Evolutionary conservation across 2,888 invertebrate species (phyloP), one percentile per base, ranked within the genome.

Genomic region (Tenthredo distinguenda): DNA sequence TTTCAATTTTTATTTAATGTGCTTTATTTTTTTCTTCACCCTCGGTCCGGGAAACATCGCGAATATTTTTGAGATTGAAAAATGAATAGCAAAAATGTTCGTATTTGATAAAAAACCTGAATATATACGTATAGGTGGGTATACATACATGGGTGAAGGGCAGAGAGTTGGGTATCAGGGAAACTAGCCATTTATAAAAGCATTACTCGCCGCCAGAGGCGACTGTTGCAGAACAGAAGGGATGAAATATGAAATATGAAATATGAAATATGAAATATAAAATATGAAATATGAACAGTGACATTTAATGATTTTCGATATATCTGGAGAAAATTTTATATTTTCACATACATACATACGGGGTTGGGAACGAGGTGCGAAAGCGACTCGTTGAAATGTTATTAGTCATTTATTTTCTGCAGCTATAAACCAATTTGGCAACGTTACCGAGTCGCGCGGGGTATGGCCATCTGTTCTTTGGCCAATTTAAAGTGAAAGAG

Each of bases 271-370:
- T 40, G 47, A 47, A 21, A 47, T 76, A 50, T 76, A 31, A 76
- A 47, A 76, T 47, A 21, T 79, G 81, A 62, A 81, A 81, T 81
- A 81, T 81, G 62, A 81, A 62, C 81, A 62, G 58, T 81, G 81
- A 40, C 58, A 18, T 62, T 58, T 62, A 81, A 81, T 81, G 58
- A 81, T 81, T 81, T 58, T 81, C 81, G 81, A 81, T 81, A 81
- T 81, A 58, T 77, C 72, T 43, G 15, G 34, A 55, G 15, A 77
- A 50, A 77, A 3, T 15, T 40, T 50, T 77, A 43, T 50, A 31
- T 50, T 31, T 34, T 47, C 12, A 47, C 47, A 47, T 47, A 12
- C 47, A 47, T 47, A 12, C 12, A 47, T 47, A 12, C 47, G 47
- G 47, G 47, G 3, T 47, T 3, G 47, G 47, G 47, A 12, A 12